phyloP scores from a whole-genome alignment of 2,797 vertebrate species.

The Neosalanx taihuensis region DNA sequence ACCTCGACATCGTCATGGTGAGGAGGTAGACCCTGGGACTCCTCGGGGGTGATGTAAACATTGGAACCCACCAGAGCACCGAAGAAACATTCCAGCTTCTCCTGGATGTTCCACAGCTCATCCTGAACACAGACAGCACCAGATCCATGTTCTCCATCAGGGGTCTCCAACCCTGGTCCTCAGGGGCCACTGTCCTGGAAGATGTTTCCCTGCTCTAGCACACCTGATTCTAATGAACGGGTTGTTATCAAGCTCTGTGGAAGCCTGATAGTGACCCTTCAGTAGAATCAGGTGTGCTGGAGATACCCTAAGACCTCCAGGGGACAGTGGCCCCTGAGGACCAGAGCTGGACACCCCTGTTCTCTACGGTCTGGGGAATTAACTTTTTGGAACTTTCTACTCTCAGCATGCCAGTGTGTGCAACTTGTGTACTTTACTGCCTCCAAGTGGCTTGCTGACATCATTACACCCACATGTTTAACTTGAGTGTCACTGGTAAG shows the following conservation, averaged over 20 bases:
- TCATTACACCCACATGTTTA: not conserved
- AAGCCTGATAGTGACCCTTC: too few species aligned
- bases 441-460: not conserved
- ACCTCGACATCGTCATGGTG: constrained; percentile 95
- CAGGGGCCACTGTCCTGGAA: too few species aligned
- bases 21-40: constrained; percentile 86
- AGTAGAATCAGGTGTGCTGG: too few species aligned
- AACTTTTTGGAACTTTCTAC: too few species aligned
- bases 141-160: not conserved
- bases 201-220: too few species aligned
- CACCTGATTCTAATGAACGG: too few species aligned
- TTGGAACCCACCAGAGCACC: constrained; percentile 89
- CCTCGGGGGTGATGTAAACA: constrained; percentile 86
- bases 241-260: too few species aligned
- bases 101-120: constrained; percentile 89
- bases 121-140: constrained; percentile 67
- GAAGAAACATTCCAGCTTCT: constrained; percentile 90
- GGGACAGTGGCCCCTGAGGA: too few species aligned
- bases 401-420: not conserved
- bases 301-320: too few species aligned
- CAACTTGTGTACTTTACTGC: not conserved
- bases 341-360: too few species aligned
- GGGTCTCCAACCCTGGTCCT: too few species aligned
- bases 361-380: not conserved
- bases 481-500: too few species aligned